Base-by-base conservation (phyloP, 2,888 invertebrate genomes). In the Alviniconcha strummeri region DNA sequence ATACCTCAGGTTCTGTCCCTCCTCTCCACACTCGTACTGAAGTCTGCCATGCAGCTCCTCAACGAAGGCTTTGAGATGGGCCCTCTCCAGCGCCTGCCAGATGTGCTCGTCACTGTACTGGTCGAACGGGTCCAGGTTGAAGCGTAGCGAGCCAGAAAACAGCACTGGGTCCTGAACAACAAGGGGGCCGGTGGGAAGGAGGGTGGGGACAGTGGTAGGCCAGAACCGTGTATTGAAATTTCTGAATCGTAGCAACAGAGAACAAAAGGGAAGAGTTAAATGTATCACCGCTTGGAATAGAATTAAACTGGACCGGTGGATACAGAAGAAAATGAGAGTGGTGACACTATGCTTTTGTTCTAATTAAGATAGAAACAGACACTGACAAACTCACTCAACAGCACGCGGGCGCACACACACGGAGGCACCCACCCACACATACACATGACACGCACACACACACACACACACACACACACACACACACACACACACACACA, bases 71-170 rank as follows among this genome's bases (percentile, higher is more conserved):
- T 97, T 97, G 80, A 99, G 95, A 95, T 99, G 98, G 1, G 98
- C 97, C 91, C 97, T 96, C 90, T 98, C 97, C 71, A 99, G 94
- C n/a, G 98, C 96, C 83, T 95, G 95, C 98, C 98, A 99, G 78
- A 99, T 94, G 84, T 97, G 96, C 0, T 96, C 96, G 91, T 99
- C 99, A 1, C 95, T 94, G 94, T 97, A 96, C 6, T 94, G 93
- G 89, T 96, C 95, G 94, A 98, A 98, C 2, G 99, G 99, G 95
- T 99, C 99, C 86, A 99, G 95, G 95, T 99, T 99, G 94, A 97
- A 95, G 81, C 98, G 95, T 89, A 99, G 94, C 5, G 96, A 96
- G 78, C 98, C 98, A 52, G 98, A 97, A 95, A 99, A 99, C 85
- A 99, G 95, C 78, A 98, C 97, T 0, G 98, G 98, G 94, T 99